phyloP scores from a whole-genome alignment of 2,888 invertebrate species.

The Lepetodrilus schrolli region DNA sequence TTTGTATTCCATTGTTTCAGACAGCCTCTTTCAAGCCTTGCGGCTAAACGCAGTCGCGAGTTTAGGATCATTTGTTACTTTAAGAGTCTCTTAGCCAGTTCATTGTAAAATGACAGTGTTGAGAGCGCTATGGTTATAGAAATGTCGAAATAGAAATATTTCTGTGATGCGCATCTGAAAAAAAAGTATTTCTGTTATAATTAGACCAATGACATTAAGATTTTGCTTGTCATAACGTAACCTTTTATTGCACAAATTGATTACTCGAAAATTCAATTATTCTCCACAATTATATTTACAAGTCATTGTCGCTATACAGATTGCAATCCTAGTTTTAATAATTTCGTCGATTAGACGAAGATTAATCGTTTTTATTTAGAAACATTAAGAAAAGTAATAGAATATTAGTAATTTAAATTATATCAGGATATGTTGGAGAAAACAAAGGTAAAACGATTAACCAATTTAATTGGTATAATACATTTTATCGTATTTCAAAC shows the following conservation, averaged over 20 bases:
- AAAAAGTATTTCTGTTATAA: background rate
- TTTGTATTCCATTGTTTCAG: constrained; percentile 9
- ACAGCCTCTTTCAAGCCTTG: constrained; percentile 1
- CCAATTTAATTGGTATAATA: no score
- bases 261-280: no score
- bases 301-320: background rate
- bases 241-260: no score
- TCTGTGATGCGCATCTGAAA: background rate
- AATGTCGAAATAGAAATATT: background rate
- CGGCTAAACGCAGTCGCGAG: background rate
- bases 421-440: no score
- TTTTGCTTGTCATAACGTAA: background rate
- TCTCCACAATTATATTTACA: constrained; percentile 9
- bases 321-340: background rate
- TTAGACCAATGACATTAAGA: background rate
- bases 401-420: no score
- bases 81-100: background rate
- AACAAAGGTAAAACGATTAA: no score
- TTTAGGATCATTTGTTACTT: constrained; percentile 14
- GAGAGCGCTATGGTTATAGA: constrained; percentile 4
- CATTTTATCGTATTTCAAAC: no score
- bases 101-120: constrained; percentile 10
- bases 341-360: background rate
- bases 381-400: no score
- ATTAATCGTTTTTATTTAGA: constrained; percentile 23